Evolutionary conservation across 2,113 vertebrate species (phyloP).

Genomic region (Tachuris rubrigastra): DNA sequence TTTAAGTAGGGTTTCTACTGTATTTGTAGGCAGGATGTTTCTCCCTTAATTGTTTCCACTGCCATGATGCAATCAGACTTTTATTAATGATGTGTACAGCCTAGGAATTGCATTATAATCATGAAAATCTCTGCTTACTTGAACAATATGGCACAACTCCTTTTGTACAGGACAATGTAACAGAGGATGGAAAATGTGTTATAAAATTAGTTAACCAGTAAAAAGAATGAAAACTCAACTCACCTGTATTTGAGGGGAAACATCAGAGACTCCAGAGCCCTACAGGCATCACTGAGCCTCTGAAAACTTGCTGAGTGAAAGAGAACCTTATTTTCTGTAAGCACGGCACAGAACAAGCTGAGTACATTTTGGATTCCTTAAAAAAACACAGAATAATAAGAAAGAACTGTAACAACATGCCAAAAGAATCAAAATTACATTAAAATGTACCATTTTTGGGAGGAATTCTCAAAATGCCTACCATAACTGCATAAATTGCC

Average conservation of each 20-base stretch:
- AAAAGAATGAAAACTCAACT: constrained; percentile 17
- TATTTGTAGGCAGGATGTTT: not conserved
- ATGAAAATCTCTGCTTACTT: not conserved
- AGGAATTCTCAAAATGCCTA: not conserved
- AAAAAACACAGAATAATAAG: constrained; percentile 47
- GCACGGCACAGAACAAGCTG: constrained; percentile 93
- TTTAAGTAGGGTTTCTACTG: not conserved
- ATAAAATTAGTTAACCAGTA: not conserved
- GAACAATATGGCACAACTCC: not conserved
- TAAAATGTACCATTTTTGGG: not conserved
- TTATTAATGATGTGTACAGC: not conserved
- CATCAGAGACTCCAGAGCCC: constrained; percentile 94
- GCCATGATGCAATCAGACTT: not conserved
- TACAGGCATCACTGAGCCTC: constrained; percentile 92
- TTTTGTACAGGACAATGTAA: not conserved
- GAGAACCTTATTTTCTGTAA: constrained; percentile 97
- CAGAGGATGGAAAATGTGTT: not conserved
- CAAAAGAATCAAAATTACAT: not conserved
- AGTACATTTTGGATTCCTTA: constrained; percentile 97
- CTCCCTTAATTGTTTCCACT: not conserved
- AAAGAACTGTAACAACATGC: not conserved
- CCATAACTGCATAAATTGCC: not conserved
- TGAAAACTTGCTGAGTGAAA: constrained; percentile 98
- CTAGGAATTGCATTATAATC: not conserved
- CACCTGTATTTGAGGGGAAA: constrained; percentile 98